Evolutionary conservation across 2,113 vertebrate genomes (phyloP), one percentile per base, ranked within the genome.

Genomic region (Orientallactaga bullata): DNA sequence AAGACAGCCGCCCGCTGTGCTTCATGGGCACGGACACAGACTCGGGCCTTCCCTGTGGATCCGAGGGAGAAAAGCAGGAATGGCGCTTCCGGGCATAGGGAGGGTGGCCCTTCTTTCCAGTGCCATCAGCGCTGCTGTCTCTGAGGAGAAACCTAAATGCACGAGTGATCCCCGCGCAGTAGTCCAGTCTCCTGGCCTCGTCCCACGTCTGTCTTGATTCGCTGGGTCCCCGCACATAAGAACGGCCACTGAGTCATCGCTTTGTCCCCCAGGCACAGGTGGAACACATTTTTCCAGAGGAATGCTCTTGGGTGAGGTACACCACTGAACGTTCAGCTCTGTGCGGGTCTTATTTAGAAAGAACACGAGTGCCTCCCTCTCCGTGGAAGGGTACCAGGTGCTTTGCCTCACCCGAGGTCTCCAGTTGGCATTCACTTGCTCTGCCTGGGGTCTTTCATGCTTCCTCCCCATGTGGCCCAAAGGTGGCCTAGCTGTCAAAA

Each of bases 401-500:
- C 89, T 68, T 2, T 0, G 21, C 76, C 84, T 74, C 10, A 1
- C 47, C 76, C 17, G 65, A 32, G 37, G 7, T 26, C 58, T 81
- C n/a, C 39, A 66, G 11, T 2, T 35, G 1, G 30, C 15, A 37
- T 61, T 78, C 11, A 68, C 84, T 58, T 89, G 76, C 63, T 73
- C 58, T 23, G 61, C 63, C 68, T 0, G 16, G 16, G 24, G 68
- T 91, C 69, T 69, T 28, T 21, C 51, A 87, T 85, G 73, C 30
- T 85, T 61, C 26, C 42, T 61, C 26, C 42, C 42, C 42, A 0
- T 3, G 35, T 5, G 88, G 78, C 69, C 63, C 37, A 23, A 18
- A 42, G 21, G 30, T 20, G 21, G 55, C 55, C 93, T 97, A 96
- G 97, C 98, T 98, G 79, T 99, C 98, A 47, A 99, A 99, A 97